Base-by-base conservation (phyloP, 2,113 vertebrate species). In the Solea senegalensis region DNA sequence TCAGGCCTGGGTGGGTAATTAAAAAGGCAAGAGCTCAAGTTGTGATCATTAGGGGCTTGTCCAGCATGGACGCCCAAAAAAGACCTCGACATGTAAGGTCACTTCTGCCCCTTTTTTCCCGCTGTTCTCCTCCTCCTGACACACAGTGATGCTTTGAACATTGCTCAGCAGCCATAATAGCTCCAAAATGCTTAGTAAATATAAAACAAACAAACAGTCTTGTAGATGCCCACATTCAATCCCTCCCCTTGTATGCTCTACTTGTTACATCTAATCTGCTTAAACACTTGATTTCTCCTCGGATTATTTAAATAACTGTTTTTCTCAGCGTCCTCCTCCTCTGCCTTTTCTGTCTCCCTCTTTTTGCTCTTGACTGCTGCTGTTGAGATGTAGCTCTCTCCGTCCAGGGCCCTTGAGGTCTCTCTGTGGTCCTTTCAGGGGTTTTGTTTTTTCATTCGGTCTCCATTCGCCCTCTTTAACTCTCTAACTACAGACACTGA, bases 1-100 rank as follows among this genome's bases (percentile, higher is more conserved):
- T 94, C 94, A 94, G 91, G 94, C 90, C 92, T 93, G 91, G 91
- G 66, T 92, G 92, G 88, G 90, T 92, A 92, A 92, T 93, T 92
- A 94, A 94, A 94, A 94, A 92, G 92, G 90, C 92, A 84, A 86
- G 86, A 82, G 66, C 70, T 90, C 88, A 89, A 86, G 88, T 89
- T 85, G 89, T 78, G 86, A 88, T 93, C 93, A 90, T 94, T 94
- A 92, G 90, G 69, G 81, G 69, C 76, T 88, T 78, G 80, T 85
- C 76, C 72, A 70, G 62, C 73, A 62, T 66, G 64, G 70, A 28
- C 52, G 55, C 53, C 46, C 45, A 48, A 69, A 79, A 77, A 72
- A 69, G 55, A 73, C 72, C 68, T 61, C 9, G 14, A 64, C 65
- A 64, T 4, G 5, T 65, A 66, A 52, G 72, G 69, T 79, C 83